Base-by-base conservation (phyloP, 2,797 vertebrate species). In the Acanthopagrus latus region DNA sequence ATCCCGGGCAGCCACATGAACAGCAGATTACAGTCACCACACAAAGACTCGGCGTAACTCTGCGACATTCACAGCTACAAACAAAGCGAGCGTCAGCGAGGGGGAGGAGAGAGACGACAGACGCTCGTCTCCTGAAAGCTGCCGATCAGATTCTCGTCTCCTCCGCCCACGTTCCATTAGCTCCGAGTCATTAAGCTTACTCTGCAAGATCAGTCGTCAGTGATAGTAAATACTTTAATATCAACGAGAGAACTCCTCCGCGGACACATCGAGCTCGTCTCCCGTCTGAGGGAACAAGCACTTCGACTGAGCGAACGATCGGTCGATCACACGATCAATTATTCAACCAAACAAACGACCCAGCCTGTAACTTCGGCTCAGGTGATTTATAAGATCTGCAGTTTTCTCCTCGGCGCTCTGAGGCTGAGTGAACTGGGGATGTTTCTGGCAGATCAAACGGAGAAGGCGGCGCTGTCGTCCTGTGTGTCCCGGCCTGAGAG, bases 181-280 rank as follows among this genome's bases (percentile, higher is more conserved):
- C 83, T 66, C 25, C 63, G 76, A 84, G 79, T 90, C 86, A 86
- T 88, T 88, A 90, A 62, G 81, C 82, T 81, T 67, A 80, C 65
- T 74, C 74, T 69, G 80, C 78, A 74, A 71, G 81, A 92, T 71
- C 81, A 76, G 59, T 68, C 52, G 38, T 67, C 57, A 59, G 72
- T 63, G 71, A 81, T 64, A 75, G 84, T 60, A 81, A 86, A 83
- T 63, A 83, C 80, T 71, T 75, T 77, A 23, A 83, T 85, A 83
- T 83, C 73, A 85, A 75, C 75, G 25, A 62, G 14, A 71, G 58
- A 64, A 18, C 27, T 7, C 17, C 62, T 52, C 48, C 17, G 1
- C 58, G 81, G 55, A 68, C 80, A 73, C 72, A 84, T 80, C 54
- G 21, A 47, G 56, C 50, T 41, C 5, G 52, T 58, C 71, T 72